Evolutionary conservation across 2,113 vertebrate genomes (phyloP), one percentile per base, ranked within the genome.

Genomic region (Tyrannus savana): DNA sequence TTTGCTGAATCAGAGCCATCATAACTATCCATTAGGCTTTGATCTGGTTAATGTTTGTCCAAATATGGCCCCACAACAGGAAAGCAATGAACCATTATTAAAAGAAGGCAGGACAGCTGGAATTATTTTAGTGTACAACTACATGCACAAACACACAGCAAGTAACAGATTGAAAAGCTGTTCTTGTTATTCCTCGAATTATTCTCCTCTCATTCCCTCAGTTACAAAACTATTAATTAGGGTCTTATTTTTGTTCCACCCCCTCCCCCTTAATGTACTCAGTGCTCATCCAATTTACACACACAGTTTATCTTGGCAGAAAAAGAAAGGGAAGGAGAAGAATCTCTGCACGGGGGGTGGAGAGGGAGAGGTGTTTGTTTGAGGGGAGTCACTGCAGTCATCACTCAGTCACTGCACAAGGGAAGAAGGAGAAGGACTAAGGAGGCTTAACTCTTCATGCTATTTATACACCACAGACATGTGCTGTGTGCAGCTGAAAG

Each of bases 31-130:
- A 95, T 96, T 96, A 96, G 77, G 95, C 95, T 97, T 97, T 97
- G 96, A 97, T 97, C 96, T 96, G 92, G 96, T 96, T 97, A 96
- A 96, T 96, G 92, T 96, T 97, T 97, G 96, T 92, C 93, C 96
- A 97, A 93, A 94, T 92, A 97, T 3, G 83, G 96, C 89, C 92
- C 92, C 88, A 84, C 89, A 86, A 96, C 12, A 9, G 83, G 90
- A 96, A 96, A 89, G 96, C 92, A 96, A 92, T 68, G 93, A 96
- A 79, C 90, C 80, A 95, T 86, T 95, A 96, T 94, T 94, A 96
- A 95, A 97, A 94, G 95, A 96, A 94, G 79, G 92, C 95, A 88
- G 86, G 89, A 96, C 96, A 96, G 95, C 90, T 96, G 92, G 96
- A 96, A 96, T 89, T 95, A 93, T 95, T 96, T 95, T 96, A 90